Base-by-base conservation (phyloP, 1,140 invertebrate species). In the Trissolcus basalis region DNA sequence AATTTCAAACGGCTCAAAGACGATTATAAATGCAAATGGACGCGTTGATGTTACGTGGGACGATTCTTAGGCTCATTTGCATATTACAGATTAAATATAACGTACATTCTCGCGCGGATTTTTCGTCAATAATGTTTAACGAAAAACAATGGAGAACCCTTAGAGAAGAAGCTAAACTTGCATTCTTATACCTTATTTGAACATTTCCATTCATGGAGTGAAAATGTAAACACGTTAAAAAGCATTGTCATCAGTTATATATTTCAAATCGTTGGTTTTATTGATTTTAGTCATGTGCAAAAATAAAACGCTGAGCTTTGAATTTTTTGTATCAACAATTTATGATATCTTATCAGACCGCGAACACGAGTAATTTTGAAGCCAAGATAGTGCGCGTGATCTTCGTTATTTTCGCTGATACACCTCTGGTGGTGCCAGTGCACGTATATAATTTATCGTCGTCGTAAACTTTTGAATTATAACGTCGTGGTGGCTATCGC, bases 401-500 rank as follows among this genome's bases (percentile, higher is more conserved):
- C 76, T 72, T 77, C 58, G 68, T 77, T 77, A 77, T 77, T 27
- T 77, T 68, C 54, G 43, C 67, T 53, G 68, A 64, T 71, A 69
- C 69, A 77, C 76, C 68, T 77, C 74, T 60, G 71, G 77, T 69
- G 63, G 68, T 39, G 19, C 6, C 55, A 39, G 36, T 39, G 36
- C 36, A n/a, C n/a, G 36, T 58, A 56, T 54, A 77, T 54, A 79
- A 82, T 82, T 82, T 82, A 82, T 82, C 77, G 79, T 33, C 63
- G 77, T 82, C 81, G 81, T 82, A 82, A 82, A 82, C 79, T 82
- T 82, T 82, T 80, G 79, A 82, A 77, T 79, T 82, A 82, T 80
- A 70, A 68, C 75, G 58, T 68, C 63, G 61, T 68, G 19, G 74
- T 47, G 51, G 56, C 65, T 65, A 76, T 70, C 78, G 68, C 61